Evolutionary conservation across 2,888 invertebrate genomes (phyloP).

Genomic region (Hirtodrosophila confusa): DNA sequence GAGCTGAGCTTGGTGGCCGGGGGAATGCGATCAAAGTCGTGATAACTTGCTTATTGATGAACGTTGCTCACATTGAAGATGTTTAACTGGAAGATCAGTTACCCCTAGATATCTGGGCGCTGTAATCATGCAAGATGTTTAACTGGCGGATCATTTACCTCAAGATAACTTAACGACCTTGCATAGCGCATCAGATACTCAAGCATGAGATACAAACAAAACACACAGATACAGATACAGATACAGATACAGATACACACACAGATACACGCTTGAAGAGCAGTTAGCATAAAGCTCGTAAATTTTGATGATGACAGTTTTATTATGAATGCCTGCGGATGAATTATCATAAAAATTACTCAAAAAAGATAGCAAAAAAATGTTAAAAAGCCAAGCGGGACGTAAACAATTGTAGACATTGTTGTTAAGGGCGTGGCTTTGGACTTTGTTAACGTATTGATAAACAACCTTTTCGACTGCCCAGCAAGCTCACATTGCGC

Average conservation of each 20-base stretch:
- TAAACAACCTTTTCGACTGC: constrained; percentile 29
- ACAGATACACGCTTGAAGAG: constrained; percentile 11
- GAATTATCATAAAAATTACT: constrained; percentile 54
- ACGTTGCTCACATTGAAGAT: constrained; percentile 20
- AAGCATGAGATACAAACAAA: constrained; percentile 1
- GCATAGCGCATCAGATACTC: constrained; percentile 7
- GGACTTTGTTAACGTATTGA: constrained; percentile 6
- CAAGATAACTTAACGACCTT: constrained; percentile 25
- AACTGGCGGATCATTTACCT: background rate
- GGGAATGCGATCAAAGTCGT: constrained; percentile 12
- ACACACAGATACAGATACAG: background rate
- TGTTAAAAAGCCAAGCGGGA: background rate
- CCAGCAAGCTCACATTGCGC: constrained; percentile 42
- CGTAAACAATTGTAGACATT: constrained; percentile 31
- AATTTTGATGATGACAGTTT: constrained; percentile 52
- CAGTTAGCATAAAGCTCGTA: constrained; percentile 43
- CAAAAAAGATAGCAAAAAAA: constrained; percentile 26
- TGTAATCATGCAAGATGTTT: too few species aligned
- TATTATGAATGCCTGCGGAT: constrained; percentile 44
- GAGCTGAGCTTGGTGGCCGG: constrained; percentile 5
- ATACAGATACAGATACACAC: background rate
- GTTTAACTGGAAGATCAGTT: constrained; percentile 24
- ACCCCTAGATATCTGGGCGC: background rate
- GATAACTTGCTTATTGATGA: constrained; percentile 29
- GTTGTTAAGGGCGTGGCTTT: constrained; percentile 41